These are phyloP conservation scores for Amphiprion percula DNA, from an alignment of 2,113 vertebrate genomes.

Conservation along the genomic window DNA sequence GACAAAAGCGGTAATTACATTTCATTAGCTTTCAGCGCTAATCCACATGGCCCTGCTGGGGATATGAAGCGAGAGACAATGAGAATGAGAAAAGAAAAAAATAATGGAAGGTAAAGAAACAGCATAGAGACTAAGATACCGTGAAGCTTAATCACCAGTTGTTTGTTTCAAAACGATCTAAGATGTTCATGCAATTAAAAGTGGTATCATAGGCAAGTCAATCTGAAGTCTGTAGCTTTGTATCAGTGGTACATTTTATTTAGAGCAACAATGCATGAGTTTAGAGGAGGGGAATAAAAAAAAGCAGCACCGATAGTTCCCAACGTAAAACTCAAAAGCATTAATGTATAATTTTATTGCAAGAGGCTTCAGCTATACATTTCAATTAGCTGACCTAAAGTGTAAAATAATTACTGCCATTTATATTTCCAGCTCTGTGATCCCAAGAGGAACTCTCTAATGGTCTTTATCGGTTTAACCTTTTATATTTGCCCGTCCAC, in stretches of 20 bases:
- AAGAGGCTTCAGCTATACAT: neutral
- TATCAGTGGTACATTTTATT: too few relatives aligned
- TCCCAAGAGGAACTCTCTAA: neutral
- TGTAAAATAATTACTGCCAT: neutral
- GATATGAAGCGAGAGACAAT: conserved; percentile 59
- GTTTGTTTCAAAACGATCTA: conserved; percentile 13
- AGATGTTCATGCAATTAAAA: conserved; percentile 32
- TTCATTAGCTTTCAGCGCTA: conserved; percentile 82
- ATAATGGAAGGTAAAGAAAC: conserved; percentile 32
- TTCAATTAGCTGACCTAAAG: neutral
- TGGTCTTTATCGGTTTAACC: neutral
- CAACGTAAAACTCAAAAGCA: neutral
- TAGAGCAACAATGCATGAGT: too few relatives aligned
- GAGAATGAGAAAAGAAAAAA: conserved; percentile 36
- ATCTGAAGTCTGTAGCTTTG: neutral
- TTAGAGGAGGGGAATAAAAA: too few relatives aligned
- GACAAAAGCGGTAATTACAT: conserved; percentile 82
- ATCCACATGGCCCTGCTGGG: conserved; percentile 74
- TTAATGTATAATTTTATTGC: neutral
- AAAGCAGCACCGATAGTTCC: neutral
- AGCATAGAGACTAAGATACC: conserved; percentile 24
- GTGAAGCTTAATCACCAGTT: conserved; percentile 12
- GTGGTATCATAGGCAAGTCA: neutral
- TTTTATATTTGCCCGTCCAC: neutral
- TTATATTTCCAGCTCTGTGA: neutral